Evolutionary conservation across 2,888 invertebrate genomes (phyloP).

Genomic region (Lochmaea capreae): DNA sequence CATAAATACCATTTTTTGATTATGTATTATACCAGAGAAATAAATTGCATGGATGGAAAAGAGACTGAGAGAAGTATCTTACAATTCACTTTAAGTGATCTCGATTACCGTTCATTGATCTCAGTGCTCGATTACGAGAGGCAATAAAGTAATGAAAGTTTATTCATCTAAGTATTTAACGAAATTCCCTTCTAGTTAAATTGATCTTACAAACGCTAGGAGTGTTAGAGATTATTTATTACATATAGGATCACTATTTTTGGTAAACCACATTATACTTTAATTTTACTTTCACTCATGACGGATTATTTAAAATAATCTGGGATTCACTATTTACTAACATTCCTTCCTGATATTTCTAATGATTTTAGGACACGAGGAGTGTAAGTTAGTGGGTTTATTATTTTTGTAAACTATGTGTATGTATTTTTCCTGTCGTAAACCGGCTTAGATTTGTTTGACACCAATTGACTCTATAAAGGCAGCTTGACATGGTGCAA

Average conservation of each 20-base stretch:
- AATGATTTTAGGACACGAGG: no score
- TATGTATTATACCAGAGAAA: constrained; percentile 12
- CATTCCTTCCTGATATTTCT: neutral
- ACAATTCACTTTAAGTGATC: constrained; percentile 14
- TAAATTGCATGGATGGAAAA: neutral
- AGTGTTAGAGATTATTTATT: neutral
- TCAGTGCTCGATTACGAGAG: neutral
- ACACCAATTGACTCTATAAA: no score
- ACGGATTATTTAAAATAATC: neutral
- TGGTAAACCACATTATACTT: neutral
- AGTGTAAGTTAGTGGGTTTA: no score
- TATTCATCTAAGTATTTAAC: neutral
- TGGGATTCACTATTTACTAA: neutral
- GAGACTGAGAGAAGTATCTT: neutral
- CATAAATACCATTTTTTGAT: constrained; percentile 7
- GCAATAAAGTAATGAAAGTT: neutral
- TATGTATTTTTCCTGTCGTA: no score
- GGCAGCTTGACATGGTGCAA: no score
- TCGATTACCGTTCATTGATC: constrained; percentile 16
- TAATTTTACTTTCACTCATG: neutral
- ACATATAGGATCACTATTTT: neutral
- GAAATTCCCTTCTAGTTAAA: neutral
- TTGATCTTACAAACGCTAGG: neutral
- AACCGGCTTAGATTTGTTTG: no score
- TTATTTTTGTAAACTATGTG: no score